A percentile compares a stretch with the other conserved stretches of the same genome.
Evolutionary conservation across 1,140 invertebrate species (phyloP).

Genomic region (Phthorimaea operculella): DNA sequence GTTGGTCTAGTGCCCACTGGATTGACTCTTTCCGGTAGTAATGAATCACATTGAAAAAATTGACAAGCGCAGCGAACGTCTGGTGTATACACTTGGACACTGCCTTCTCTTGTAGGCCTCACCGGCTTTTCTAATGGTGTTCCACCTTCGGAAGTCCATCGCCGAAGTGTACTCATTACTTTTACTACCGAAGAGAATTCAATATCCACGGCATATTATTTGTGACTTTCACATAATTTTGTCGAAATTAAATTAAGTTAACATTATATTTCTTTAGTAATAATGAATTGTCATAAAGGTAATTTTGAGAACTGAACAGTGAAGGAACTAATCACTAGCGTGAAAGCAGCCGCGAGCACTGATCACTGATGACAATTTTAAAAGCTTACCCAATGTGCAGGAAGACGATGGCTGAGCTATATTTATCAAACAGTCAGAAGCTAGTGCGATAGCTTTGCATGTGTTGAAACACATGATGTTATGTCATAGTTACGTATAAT

Average conservation of each 20-base stretch:
- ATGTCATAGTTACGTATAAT: slow-evolving; percentile 45
- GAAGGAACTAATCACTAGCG: slow-evolving; percentile 58
- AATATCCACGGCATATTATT: slow-evolving; percentile 35
- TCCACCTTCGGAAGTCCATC: slow-evolving; percentile 74
- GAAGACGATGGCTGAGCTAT: slow-evolving; percentile 55
- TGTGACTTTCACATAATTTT: slow-evolving; percentile 8
- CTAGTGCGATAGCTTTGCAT: slow-evolving; percentile 56
- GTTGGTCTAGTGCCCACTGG: slow-evolving; percentile 70
- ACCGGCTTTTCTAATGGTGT: slow-evolving; percentile 68
- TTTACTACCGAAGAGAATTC: slow-evolving; percentile 24
- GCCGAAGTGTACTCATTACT: slow-evolving; percentile 62
- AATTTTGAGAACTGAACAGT: slow-evolving; percentile 43
- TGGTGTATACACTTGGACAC: slow-evolving; percentile 74
- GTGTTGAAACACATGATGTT: slow-evolving; percentile 42
- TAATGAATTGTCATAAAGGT: slow-evolving; percentile 36
- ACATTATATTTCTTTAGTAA: slow-evolving; percentile 21
- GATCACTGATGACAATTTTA: slow-evolving; percentile 63
- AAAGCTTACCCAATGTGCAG: slow-evolving; percentile 60
- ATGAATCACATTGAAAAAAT: slow-evolving; percentile 81
- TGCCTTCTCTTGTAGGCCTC: slow-evolving; percentile 69
- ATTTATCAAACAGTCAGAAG: slow-evolving; percentile 56
- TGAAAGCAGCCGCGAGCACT: slow-evolving; percentile 61
- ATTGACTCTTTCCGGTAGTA: slow-evolving; percentile 78
- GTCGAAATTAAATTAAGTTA: not conserved
- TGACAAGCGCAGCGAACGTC: slow-evolving; percentile 87